A percentile compares a stretch with the other conserved stretches of the same genome.
Evolutionary conservation across 2,797 vertebrate species (phyloP).

Genomic region (Chaetophractus vellerosus): DNA sequence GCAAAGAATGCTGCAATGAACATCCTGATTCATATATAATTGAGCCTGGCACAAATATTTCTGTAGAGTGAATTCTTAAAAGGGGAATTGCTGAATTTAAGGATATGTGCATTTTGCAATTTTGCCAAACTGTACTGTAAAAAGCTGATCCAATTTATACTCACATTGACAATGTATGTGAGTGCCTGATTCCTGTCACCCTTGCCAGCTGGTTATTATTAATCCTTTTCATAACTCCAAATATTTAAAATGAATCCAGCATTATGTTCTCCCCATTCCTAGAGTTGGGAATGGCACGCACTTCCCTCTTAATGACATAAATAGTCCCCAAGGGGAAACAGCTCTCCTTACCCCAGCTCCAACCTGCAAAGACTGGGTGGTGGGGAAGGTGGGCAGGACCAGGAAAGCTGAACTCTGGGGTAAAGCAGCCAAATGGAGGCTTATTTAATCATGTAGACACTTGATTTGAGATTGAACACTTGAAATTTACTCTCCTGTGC

Average conservation of each 20-base stretch:
- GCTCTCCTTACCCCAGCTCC: not conserved
- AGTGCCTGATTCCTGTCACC: not conserved
- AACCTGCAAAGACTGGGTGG: not conserved
- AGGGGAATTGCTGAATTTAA: conserved; percentile 60
- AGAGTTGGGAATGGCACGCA: not conserved
- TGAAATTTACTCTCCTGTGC: not conserved
- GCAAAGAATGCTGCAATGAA: not conserved
- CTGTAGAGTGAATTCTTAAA: conserved; percentile 53
- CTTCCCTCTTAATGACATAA: not conserved
- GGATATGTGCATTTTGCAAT: conserved; percentile 40
- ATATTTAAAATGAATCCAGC: conserved; percentile 47
- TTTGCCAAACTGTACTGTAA: conserved; percentile 49
- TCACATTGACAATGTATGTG: conserved; percentile 23
- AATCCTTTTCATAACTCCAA: conserved; percentile 52
- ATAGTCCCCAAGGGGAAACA: not conserved
- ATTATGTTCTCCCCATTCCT: not conserved
- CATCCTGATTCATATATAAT: not conserved
- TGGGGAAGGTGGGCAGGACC: not conserved
- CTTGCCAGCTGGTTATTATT: conserved; percentile 1
- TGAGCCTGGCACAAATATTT: conserved; percentile 29
- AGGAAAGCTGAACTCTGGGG: not conserved
- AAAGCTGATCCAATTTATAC: conserved; percentile 54
- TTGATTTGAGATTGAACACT: not conserved
- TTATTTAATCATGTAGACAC: not conserved
- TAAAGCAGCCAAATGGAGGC: not conserved